Percentiles rank a stretch among this genome's conserved stretches.
Evolutionary conservation across 2,113 vertebrate genomes (phyloP).

Genomic region (Odobenus rosmarus): DNA sequence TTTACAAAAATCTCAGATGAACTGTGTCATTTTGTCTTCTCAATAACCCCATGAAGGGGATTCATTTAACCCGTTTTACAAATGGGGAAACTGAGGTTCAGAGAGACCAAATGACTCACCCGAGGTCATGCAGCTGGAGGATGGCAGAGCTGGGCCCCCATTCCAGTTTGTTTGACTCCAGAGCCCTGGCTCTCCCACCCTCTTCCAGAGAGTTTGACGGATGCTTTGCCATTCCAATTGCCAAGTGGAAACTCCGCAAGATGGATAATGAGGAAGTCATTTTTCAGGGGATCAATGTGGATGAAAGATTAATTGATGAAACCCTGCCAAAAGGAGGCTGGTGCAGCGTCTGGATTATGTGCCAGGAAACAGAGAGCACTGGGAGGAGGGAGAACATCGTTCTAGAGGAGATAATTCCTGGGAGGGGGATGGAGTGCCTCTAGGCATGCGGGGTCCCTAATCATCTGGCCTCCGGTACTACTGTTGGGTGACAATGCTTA

Average conservation of each 20-base stretch:
- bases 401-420: neutral
- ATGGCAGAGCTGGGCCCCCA: neutral
- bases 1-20: neutral
- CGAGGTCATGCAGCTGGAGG: neutral
- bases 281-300: constrained; percentile 67
- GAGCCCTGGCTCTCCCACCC: neutral
- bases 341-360: constrained; percentile 7
- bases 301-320: constrained; percentile 68
- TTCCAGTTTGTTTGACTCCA: neutral
- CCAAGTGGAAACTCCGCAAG: constrained; percentile 54
- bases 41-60: neutral
- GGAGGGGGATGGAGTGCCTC: neutral
- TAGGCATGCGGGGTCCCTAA: neutral
- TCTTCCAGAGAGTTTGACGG: neutral
- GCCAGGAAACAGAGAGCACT: constrained; percentile 28
- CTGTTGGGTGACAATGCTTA: neutral
- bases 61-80: neutral
- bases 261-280: constrained; percentile 62
- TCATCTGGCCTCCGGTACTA: neutral
- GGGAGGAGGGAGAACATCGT: neutral
- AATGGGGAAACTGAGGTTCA: neutral
- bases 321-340: constrained; percentile 30
- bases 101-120: neutral
- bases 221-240: neutral
- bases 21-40: neutral